Conservation (phyloP, 2,888 invertebrate genomes). For the Thera obeliscata region DNA sequence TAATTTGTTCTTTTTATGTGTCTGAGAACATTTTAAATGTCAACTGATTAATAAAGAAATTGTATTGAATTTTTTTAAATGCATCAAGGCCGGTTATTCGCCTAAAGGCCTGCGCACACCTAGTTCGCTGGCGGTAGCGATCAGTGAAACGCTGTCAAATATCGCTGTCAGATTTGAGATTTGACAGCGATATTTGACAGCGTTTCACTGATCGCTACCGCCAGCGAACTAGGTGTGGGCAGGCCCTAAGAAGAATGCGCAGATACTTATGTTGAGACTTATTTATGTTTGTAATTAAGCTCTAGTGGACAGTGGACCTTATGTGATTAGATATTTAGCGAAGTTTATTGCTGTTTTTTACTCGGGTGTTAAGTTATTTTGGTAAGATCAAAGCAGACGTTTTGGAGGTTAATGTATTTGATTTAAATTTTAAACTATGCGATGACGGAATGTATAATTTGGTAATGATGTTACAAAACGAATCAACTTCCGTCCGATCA, state of each 20-base stretch:
- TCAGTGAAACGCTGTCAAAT: too few relatives aligned
- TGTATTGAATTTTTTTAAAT: too few relatives aligned
- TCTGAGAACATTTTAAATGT: too few relatives aligned
- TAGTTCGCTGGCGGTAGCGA: too few relatives aligned
- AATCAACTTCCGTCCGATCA: conserved; percentile 1
- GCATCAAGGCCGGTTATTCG: too few relatives aligned
- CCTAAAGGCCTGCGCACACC: too few relatives aligned
- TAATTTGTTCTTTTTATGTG: too few relatives aligned
- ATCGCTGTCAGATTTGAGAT: too few relatives aligned
- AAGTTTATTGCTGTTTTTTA: conserved; percentile 19
- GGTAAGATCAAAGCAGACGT: conserved; percentile 34
- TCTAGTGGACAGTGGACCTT: conserved; percentile 10
- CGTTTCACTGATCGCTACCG: too few relatives aligned
- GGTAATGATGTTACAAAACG: conserved; percentile 11
- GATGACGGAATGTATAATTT: conserved; percentile 28
- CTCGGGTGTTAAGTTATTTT: conserved; percentile 27
- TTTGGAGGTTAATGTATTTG: conserved; percentile 34
- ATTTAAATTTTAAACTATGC: conserved; percentile 24
- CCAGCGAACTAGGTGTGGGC: too few relatives aligned
- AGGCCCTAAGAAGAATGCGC: neutral
- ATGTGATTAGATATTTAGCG: conserved; percentile 25
- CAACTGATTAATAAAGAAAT: too few relatives aligned
- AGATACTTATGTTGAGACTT: neutral
- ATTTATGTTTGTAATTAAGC: neutral
- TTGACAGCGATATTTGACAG: too few relatives aligned